Conservation (phyloP, 1,140 invertebrate species). For the Diabrotica virgifera region DNA sequence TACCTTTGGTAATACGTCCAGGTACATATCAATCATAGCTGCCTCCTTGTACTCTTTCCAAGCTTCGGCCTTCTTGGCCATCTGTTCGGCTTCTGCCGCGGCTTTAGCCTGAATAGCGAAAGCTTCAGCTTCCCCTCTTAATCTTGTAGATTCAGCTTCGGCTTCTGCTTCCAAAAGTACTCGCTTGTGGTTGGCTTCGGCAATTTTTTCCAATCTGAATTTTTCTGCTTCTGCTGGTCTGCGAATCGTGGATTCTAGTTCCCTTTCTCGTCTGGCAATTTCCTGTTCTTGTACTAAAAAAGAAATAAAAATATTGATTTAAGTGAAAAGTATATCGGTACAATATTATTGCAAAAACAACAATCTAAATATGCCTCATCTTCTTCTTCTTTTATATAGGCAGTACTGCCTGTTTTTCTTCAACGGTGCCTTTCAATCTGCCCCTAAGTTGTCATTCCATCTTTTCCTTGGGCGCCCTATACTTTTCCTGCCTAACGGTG, state of each 20-base stretch:
- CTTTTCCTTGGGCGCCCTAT: no score
- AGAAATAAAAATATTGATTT: no score
- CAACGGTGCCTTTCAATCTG: no score
- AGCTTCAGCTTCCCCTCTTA: constrained; percentile 83
- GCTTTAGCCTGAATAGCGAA: constrained; percentile 92
- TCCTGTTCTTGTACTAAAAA: constrained; percentile 78
- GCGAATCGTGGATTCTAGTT: constrained; percentile 85
- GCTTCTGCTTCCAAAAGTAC: constrained; percentile 88
- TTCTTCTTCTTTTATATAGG: no score
- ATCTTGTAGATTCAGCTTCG: constrained; percentile 83
- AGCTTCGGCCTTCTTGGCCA: constrained; percentile 94
- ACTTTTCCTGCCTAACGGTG: no score
- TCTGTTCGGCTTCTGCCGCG: constrained; percentile 93
- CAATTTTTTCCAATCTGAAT: constrained; percentile 83
- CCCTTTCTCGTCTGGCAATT: constrained; percentile 78
- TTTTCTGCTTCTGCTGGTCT: constrained; percentile 94
- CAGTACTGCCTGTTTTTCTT: no score
- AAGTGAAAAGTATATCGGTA: no score
- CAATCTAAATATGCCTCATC: no score
- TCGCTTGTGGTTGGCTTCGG: constrained; percentile 84
- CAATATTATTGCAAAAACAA: no score
- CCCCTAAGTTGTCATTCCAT: no score
- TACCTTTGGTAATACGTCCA: constrained; percentile 95
- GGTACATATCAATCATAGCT: constrained; percentile 95
- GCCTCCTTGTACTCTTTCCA: constrained; percentile 95